phyloP scores from a whole-genome alignment of 2,888 invertebrate genomes.

The Ennomos erosarius region DNA sequence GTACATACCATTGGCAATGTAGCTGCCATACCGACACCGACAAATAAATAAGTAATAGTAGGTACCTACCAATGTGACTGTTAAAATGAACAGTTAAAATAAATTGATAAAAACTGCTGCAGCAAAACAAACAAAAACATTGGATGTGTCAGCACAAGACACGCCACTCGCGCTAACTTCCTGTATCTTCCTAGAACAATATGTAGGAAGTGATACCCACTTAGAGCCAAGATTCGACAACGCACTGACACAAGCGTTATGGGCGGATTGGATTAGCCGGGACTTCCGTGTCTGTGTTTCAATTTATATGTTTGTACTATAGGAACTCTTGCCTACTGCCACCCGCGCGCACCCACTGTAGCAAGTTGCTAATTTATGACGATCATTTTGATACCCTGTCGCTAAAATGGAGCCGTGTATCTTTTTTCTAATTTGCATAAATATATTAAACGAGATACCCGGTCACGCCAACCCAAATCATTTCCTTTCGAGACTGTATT shows the following conservation, averaged over 20 bases:
- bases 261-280: slow-evolving; percentile 49
- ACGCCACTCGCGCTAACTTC: slow-evolving; percentile 32
- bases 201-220: slow-evolving; percentile 59
- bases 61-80: too few species aligned
- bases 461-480: slow-evolving; percentile 24
- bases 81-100: too few species aligned
- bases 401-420: slow-evolving; percentile 30
- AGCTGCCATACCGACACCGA: too few species aligned
- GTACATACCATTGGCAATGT: too few species aligned
- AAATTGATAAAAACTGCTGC: neutral
- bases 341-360: slow-evolving; percentile 48
- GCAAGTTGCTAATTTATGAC: slow-evolving; percentile 56
- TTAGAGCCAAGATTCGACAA: slow-evolving; percentile 47
- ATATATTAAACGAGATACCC: slow-evolving; percentile 27
- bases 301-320: slow-evolving; percentile 29
- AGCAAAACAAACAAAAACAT: slow-evolving; percentile 9
- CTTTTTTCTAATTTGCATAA: slow-evolving; percentile 33
- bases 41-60: too few species aligned
- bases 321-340: slow-evolving; percentile 29
- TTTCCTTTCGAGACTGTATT: slow-evolving; percentile 23
- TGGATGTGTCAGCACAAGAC: slow-evolving; percentile 18
- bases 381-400: slow-evolving; percentile 35
- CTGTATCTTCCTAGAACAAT: slow-evolving; percentile 35
- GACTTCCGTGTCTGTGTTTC: slow-evolving; percentile 56
- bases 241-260: slow-evolving; percentile 58